A percentile compares a stretch with the other conserved stretches of the same genome.
These are phyloP conservation scores for Meteorus cinctellus DNA, from an alignment of 2,888 invertebrate genomes.

Conservation along the genomic window DNA sequence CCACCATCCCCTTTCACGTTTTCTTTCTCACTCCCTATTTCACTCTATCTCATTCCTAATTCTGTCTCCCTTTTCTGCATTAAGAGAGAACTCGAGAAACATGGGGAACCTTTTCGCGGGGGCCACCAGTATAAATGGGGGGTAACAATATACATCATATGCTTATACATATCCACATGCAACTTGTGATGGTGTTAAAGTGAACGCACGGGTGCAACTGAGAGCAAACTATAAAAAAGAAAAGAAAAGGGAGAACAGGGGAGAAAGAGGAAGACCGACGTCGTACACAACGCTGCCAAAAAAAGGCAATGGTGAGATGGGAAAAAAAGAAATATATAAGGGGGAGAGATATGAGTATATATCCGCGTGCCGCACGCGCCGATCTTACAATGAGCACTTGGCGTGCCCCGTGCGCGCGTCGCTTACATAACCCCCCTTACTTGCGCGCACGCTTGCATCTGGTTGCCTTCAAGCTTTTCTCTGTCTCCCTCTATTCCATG, in stretches of 20 bases:
- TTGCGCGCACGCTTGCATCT: slow-evolving; percentile 63
- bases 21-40: slow-evolving; percentile 51
- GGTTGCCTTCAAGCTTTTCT: slow-evolving; percentile 64
- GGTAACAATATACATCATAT: slow-evolving; percentile 5
- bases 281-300: slow-evolving; percentile 46
- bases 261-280: slow-evolving; percentile 44
- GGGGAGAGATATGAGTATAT: slow-evolving; percentile 52
- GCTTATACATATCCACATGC: slow-evolving; percentile 1
- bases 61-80: slow-evolving; percentile 28
- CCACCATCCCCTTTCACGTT: slow-evolving; percentile 7
- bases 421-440: slow-evolving; percentile 49
- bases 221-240: slow-evolving; percentile 35
- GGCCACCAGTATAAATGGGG: slow-evolving; percentile 49
- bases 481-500: slow-evolving; percentile 29
- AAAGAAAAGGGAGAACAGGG: slow-evolving; percentile 26
- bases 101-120: slow-evolving; percentile 40
- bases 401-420: slow-evolving; percentile 61
- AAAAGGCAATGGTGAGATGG: slow-evolving; percentile 49
- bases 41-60: slow-evolving; percentile 13
- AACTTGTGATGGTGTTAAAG: slow-evolving; percentile 29
- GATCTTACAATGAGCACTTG: slow-evolving; percentile 72
- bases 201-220: slow-evolving; percentile 46
- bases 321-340: slow-evolving; percentile 40
- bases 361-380: slow-evolving; percentile 72
- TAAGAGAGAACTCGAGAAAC: slow-evolving; percentile 49